These are phyloP conservation scores for Bubalus kerabau DNA, from an alignment of 2,113 vertebrate species.

Conservation along the genomic window DNA sequence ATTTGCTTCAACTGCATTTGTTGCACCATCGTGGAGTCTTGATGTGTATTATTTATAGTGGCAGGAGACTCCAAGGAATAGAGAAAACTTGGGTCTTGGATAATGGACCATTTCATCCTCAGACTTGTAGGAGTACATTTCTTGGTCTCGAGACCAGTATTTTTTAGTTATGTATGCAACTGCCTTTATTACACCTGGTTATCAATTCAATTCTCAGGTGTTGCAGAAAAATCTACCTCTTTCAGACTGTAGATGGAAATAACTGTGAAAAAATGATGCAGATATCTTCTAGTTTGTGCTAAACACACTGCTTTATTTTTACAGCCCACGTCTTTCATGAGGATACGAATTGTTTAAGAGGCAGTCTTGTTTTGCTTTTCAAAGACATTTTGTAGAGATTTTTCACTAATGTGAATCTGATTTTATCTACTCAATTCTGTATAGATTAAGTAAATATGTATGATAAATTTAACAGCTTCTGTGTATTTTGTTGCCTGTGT, in stretches of 20 bases:
- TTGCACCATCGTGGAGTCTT: constrained; percentile 55
- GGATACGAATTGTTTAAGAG: constrained; percentile 84
- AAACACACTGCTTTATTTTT: constrained; percentile 90
- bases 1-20: constrained; percentile 66
- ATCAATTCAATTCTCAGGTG: constrained; percentile 93
- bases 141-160: constrained; percentile 62
- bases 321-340: constrained; percentile 85
- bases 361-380: constrained; percentile 92
- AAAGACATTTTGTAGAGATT: constrained; percentile 97
- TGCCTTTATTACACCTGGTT: constrained; percentile 82
- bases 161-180: constrained; percentile 61
- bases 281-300: constrained; percentile 87
- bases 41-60: constrained; percentile 45
- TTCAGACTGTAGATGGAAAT: constrained; percentile 87
- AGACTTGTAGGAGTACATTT: constrained; percentile 59
- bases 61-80: constrained; percentile 57
- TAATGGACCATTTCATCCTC: constrained; percentile 67
- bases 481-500: constrained; percentile 72
- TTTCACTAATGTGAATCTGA: constrained; percentile 86
- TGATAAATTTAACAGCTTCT: constrained; percentile 80
- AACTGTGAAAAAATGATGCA: constrained; percentile 91
- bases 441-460: constrained; percentile 89
- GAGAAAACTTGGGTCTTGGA: constrained; percentile 48
- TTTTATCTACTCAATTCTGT: constrained; percentile 89
- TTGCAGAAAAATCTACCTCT: constrained; percentile 97